Percentiles rank a stretch among this genome's conserved stretches.
These are phyloP conservation scores for Tapera naevia DNA, from an alignment of 2,797 vertebrate genomes.

Conservation along the genomic window DNA sequence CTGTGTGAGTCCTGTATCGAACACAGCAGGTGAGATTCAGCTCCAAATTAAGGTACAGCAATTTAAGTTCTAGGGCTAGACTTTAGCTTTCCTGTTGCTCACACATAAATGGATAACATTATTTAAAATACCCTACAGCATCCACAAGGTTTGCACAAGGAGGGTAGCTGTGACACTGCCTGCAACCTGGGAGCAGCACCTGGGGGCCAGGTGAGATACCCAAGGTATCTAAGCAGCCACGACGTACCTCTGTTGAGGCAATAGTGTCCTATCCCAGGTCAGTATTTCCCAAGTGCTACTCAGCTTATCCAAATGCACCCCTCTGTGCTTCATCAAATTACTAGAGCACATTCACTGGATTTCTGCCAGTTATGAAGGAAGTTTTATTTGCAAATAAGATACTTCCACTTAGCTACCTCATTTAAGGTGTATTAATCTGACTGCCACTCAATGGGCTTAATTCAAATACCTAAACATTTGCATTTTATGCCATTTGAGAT, in stretches of 20 bases:
- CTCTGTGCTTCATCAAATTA: neutral
- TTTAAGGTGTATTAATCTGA: neutral
- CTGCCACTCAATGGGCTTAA: neutral
- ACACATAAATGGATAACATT: neutral
- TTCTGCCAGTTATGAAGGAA: neutral
- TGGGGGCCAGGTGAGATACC: neutral
- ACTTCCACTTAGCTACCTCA: neutral
- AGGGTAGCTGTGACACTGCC: neutral
- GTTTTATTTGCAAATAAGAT: neutral
- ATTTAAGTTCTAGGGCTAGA: neutral
- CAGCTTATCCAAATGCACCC: neutral
- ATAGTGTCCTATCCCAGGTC: neutral
- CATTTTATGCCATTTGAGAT: neutral
- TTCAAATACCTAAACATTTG: neutral
- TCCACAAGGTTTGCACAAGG: neutral
- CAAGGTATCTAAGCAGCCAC: neutral
- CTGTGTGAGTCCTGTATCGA: neutral
- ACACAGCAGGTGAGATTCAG: neutral
- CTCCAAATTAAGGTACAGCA: neutral
- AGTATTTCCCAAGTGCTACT: neutral
- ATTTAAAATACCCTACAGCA: neutral
- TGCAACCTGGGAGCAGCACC: neutral
- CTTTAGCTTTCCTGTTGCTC: neutral
- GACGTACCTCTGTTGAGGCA: accelerated
- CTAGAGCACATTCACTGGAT: neutral